Conservation (phyloP, 1,140 invertebrate species). For the Ceratosolen solmsi region DNA sequence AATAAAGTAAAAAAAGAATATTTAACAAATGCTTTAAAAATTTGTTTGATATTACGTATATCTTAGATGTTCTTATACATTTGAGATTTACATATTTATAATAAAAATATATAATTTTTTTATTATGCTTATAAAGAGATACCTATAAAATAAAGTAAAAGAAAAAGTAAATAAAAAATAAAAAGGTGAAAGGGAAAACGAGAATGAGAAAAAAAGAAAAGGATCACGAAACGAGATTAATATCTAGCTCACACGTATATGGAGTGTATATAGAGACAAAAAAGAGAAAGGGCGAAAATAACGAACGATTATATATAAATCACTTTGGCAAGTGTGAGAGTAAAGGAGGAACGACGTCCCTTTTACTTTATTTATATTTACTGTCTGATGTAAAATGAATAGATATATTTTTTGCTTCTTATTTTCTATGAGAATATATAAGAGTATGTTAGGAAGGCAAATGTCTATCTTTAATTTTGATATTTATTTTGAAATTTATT, state of each 20-base stretch:
- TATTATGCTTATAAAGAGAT: neutral
- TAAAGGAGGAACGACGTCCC: constrained; percentile 4
- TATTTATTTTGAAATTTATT: neutral
- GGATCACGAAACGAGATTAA: constrained; percentile 38
- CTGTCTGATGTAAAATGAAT: neutral
- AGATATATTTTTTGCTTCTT: neutral
- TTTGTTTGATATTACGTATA: too few species aligned
- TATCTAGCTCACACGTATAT: constrained; percentile 19
- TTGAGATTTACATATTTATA: neutral
- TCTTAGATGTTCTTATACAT: neutral
- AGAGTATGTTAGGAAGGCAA: neutral
- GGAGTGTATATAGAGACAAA: neutral
- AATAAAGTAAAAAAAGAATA: too few species aligned
- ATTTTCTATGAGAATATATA: neutral
- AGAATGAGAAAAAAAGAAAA: constrained; percentile 11
- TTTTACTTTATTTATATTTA: constrained; percentile 32
- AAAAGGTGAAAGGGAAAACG: neutral
- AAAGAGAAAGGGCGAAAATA: constrained; percentile 5
- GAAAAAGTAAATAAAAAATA: constrained; percentile 19
- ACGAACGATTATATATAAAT: constrained; percentile 38
- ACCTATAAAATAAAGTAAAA: too few species aligned
- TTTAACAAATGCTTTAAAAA: too few species aligned
- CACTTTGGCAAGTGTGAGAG: neutral
- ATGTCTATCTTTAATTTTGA: neutral
- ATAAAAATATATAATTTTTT: neutral